These are phyloP conservation scores for Telenomus remus DNA, from an alignment of 1,140 invertebrate species.

Conservation along the genomic window DNA sequence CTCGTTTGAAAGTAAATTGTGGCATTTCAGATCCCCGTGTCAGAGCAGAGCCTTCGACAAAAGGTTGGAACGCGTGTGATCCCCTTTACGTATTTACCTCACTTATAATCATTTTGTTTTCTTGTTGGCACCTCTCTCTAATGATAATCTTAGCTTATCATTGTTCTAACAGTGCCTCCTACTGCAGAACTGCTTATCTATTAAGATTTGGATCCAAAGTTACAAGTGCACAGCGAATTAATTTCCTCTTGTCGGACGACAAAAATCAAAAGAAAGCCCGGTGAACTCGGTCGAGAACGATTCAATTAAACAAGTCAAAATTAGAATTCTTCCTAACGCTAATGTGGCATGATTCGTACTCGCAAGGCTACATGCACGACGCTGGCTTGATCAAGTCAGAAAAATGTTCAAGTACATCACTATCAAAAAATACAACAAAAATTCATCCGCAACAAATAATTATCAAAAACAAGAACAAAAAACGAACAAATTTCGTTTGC, in stretches of 20 bases:
- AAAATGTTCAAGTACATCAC: slow-evolving; percentile 33
- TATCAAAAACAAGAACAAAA: neutral
- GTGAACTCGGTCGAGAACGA: too few species aligned
- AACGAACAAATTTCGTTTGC: neutral
- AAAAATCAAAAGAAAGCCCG: too few species aligned
- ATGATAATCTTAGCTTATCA: slow-evolving; percentile 69
- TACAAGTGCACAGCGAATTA: too few species aligned
- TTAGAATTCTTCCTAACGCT: slow-evolving; percentile 31
- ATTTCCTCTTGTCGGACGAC: too few species aligned
- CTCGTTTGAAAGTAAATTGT: slow-evolving; percentile 72
- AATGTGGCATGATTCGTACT: slow-evolving; percentile 68
- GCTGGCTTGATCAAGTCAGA: slow-evolving; percentile 47
- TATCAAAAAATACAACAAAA: slow-evolving; percentile 3
- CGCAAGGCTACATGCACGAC: slow-evolving; percentile 67
- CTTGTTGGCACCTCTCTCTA: slow-evolving; percentile 70
- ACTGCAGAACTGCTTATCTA: slow-evolving; percentile 60
- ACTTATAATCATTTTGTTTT: slow-evolving; percentile 67
- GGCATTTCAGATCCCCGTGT: slow-evolving; percentile 75
- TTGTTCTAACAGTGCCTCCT: slow-evolving; percentile 68
- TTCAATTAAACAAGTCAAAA: too few species aligned
- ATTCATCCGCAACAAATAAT: neutral
- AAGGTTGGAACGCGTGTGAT: slow-evolving; percentile 73
- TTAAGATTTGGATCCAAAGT: too few species aligned
- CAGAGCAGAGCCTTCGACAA: slow-evolving; percentile 74
- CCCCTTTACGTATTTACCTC: slow-evolving; percentile 72